Base-by-base conservation (phyloP, 2,888 invertebrate species). In the Lepas anatifera region DNA sequence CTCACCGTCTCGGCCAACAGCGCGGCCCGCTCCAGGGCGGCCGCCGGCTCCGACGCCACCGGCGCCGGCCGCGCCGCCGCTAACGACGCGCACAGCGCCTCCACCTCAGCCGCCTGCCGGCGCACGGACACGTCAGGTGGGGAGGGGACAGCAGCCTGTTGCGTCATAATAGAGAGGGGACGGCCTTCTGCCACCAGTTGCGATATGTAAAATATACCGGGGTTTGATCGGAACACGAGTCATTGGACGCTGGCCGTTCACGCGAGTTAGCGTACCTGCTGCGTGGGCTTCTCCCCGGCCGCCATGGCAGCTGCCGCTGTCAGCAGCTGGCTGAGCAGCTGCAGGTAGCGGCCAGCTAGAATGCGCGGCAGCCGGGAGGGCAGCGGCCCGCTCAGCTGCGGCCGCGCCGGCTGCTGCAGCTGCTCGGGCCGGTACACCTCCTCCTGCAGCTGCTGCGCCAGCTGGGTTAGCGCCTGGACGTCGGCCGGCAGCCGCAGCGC, bases 1-100 rank as follows among this genome's bases (percentile, higher is more conserved):
- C 85, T 84, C 74, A 86, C 79, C 73, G 85, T 83, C 86, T 87
- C 81, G 46, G 81, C 79, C 70, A 72, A 70, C 80, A 71, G 76
- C 80, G 41, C 80, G 77, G 8, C 80, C 76, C 69, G 22, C 85
- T 78, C 70, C 83, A 78, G 32, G 76, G 75, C 83, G 84, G 85
- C 18, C 80, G 76, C 11, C 78, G 79, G 75, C 81, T 81, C 68
- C 79, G 77, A 74, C 75, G 69, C 76, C 76, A 68, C 74, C 71
- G 46, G 74, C 74, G 46, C 74, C 68, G 70, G 71, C 66, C 70
- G 73, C 80, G 50, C 73, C 68, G 69, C 63, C 25, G 67, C 72
- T 71, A 72, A 71, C 71, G 69, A 70, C 67, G 39, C 66, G 52
- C 68, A 69, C 70, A 71, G 46, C n/a, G n/a, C 18, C 22, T 35